These are phyloP conservation scores for Epistrophe grossulariae DNA, from an alignment of 2,888 invertebrate species.

Conservation along the genomic window DNA sequence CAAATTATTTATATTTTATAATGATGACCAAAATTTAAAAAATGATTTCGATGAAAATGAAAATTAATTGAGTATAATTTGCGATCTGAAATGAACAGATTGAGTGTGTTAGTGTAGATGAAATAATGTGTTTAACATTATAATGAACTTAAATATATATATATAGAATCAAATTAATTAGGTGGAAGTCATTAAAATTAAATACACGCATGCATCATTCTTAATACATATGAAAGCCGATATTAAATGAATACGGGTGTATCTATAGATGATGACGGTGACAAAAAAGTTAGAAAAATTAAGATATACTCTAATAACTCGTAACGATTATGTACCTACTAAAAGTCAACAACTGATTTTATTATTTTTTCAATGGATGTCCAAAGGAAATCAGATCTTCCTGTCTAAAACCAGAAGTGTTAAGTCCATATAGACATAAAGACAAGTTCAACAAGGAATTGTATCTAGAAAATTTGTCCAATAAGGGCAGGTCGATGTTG, in stretches of 20 bases:
- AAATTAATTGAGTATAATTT: constrained; percentile 68
- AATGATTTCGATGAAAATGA: constrained; percentile 45
- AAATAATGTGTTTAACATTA: constrained; percentile 20
- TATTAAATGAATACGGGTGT: not conserved
- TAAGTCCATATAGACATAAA: too few species aligned
- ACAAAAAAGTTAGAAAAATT: not conserved
- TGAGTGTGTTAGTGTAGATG: constrained; percentile 27
- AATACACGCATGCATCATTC: constrained; percentile 4
- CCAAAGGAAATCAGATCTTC: too few species aligned
- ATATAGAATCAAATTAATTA: not conserved
- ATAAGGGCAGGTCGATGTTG: too few species aligned
- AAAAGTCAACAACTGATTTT: too few species aligned
- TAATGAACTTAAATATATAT: not conserved
- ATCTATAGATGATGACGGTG: not conserved
- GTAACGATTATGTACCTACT: too few species aligned
- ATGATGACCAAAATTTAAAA: constrained; percentile 51
- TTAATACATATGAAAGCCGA: not conserved
- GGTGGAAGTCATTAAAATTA: not conserved
- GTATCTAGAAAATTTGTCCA: too few species aligned
- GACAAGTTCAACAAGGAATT: too few species aligned
- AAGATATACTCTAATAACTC: not conserved
- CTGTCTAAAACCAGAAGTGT: too few species aligned
- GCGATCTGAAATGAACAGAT: constrained; percentile 49
- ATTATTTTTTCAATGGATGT: too few species aligned
- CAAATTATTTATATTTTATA: not conserved